A percentile compares a stretch with the other conserved stretches of the same genome.
phyloP scores from a whole-genome alignment of 2,797 vertebrate species.

The Gymnopithys bicolor region DNA sequence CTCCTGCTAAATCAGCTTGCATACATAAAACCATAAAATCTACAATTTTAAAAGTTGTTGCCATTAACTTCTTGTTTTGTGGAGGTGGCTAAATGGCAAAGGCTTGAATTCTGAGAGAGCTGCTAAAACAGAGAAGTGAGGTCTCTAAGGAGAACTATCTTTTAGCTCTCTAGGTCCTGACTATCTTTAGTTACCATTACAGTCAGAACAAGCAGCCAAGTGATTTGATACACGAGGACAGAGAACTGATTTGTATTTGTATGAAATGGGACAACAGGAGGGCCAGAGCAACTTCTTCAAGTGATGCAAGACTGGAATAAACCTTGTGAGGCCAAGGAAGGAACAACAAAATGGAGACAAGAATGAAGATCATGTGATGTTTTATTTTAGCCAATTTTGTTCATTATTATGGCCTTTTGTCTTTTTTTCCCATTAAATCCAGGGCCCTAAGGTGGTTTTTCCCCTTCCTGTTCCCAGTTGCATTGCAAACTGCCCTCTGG shows the following conservation, averaged over 20 bases:
- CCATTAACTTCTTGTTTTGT: conserved; percentile 56
- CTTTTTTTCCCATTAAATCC: background rate
- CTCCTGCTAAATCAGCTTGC: conserved; percentile 65
- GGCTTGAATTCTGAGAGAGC: conserved; percentile 7
- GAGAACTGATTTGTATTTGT: background rate
- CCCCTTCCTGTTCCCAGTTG: background rate
- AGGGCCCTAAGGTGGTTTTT: background rate
- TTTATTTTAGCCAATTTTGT: background rate
- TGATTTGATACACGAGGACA: background rate
- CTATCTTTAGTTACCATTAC: background rate
- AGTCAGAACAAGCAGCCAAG: background rate
- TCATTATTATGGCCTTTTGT: background rate
- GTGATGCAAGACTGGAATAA: background rate
- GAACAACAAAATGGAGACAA: background rate
- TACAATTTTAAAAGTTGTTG: conserved; percentile 54
- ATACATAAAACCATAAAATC: conserved; percentile 63
- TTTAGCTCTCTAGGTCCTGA: background rate
- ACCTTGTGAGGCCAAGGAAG: background rate
- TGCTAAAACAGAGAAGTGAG: background rate
- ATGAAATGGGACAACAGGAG: background rate
- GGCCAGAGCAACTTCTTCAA: background rate
- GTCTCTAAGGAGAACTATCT: background rate
- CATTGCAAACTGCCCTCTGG: background rate
- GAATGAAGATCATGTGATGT: background rate
- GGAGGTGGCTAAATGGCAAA: conserved; percentile 27